A percentile compares a stretch with the other conserved stretches of the same genome.
Evolutionary conservation across 2,888 invertebrate genomes (phyloP).

Genomic region (Caenorhabditis panamensis): DNA sequence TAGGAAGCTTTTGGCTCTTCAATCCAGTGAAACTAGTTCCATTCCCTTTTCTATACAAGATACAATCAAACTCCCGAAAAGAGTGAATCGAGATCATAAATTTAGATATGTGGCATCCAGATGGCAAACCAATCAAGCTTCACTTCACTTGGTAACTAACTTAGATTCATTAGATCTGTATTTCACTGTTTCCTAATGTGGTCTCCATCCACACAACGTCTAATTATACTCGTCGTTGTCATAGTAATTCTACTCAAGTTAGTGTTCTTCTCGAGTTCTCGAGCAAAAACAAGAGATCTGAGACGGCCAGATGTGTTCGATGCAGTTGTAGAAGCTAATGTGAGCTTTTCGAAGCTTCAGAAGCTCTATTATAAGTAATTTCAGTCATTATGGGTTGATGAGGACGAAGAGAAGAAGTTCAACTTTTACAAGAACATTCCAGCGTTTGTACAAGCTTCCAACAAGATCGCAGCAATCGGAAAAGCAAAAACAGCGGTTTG

Average conservation of each 20-base stretch:
- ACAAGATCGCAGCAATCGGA: slow-evolving; percentile 20
- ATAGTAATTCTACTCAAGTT: slow-evolving; percentile 11
- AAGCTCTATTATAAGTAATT: neutral
- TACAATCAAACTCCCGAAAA: neutral
- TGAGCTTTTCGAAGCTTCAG: neutral
- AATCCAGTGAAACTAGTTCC: neutral
- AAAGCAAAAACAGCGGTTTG: slow-evolving; percentile 26
- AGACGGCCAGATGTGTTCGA: slow-evolving; percentile 21
- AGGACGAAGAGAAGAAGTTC: slow-evolving; percentile 40
- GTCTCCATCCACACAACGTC: slow-evolving; percentile 38
- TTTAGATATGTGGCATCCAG: neutral
- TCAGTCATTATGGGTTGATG: slow-evolving; percentile 32
- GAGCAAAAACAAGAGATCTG: slow-evolving; percentile 3
- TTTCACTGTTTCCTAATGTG: slow-evolving; percentile 21
- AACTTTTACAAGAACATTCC: slow-evolving; percentile 29
- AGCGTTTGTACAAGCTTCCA: slow-evolving; percentile 25
- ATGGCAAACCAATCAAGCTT: neutral
- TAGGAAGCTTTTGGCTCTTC: no score
- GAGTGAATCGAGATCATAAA: neutral
- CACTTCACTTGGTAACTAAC: neutral
- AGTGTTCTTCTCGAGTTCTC: slow-evolving; percentile 6
- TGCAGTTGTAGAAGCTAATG: slow-evolving; percentile 33
- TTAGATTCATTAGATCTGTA: no score
- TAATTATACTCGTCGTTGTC: slow-evolving; percentile 8
- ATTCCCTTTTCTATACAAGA: neutral